Evolutionary conservation across 2,888 invertebrate genomes (phyloP).

Genomic region (Ormyrus labotus): DNA sequence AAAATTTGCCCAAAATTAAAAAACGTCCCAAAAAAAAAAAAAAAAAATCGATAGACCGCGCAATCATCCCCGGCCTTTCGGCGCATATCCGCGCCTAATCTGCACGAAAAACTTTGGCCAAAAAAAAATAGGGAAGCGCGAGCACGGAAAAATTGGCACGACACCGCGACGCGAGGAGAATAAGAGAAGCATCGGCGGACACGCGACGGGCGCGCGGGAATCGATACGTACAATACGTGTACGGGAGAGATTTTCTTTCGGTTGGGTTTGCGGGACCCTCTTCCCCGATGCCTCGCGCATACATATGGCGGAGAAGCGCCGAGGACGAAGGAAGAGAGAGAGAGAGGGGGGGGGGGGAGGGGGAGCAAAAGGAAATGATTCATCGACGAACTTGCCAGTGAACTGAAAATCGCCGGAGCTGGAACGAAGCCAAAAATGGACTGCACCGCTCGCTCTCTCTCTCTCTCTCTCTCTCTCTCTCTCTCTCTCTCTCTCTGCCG

Average conservation of each 20-base stretch:
- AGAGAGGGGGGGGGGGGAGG: not conserved
- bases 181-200: not conserved
- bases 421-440: conserved; percentile 55
- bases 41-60: too few relatives aligned
- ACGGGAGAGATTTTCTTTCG: conserved; percentile 16
- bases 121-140: too few relatives aligned
- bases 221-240: conserved; percentile 18
- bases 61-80: too few relatives aligned
- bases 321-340: conserved; percentile 21
- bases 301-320: not conserved
- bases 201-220: not conserved
- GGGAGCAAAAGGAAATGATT: conserved; percentile 52
- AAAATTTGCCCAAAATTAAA: too few relatives aligned
- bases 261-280: conserved; percentile 29
- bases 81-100: too few relatives aligned
- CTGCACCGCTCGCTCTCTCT: not conserved
- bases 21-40: too few relatives aligned
- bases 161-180: not conserved
- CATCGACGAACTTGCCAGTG: conserved; percentile 56
- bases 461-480: too few relatives aligned
- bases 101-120: too few relatives aligned
- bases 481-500: not conserved
- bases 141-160: conserved; percentile 6
- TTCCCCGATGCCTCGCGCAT: conserved; percentile 4
- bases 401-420: conserved; percentile 53